phyloP scores from a whole-genome alignment of 1,140 invertebrate genomes.

The Drosophila oshimai region DNA sequence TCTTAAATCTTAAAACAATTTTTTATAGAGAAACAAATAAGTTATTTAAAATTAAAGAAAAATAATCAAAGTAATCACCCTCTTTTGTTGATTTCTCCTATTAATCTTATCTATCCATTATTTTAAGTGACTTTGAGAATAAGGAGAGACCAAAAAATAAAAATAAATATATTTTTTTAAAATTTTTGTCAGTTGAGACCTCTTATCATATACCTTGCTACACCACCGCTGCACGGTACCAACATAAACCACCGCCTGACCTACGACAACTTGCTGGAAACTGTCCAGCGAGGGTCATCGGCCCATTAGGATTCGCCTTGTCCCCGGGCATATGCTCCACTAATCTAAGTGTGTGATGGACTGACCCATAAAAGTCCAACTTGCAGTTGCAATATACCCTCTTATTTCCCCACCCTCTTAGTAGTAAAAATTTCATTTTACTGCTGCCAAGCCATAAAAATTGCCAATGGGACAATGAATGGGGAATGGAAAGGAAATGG shows the following conservation, averaged over 20 bases:
- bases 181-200: no score
- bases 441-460: conserved; percentile 51
- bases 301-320: conserved; percentile 5
- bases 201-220: no score
- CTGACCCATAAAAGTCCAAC: conserved; percentile 64
- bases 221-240: background rate
- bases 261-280: conserved; percentile 35
- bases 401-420: background rate
- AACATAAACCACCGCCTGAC: conserved; percentile 8
- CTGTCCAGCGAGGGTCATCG: conserved; percentile 26
- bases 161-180: no score
- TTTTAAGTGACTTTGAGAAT: no score
- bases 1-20: no score
- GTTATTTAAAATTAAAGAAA: no score
- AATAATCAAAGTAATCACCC: no score
- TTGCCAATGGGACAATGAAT: conserved; percentile 59
- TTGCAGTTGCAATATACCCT: conserved; percentile 35
- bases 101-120: no score
- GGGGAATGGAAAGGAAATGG: conserved; percentile 1
- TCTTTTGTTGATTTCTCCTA: no score
- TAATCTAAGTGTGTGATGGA: conserved; percentile 39
- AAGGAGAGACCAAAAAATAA: no score
- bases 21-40: no score
- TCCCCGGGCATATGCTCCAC: conserved; percentile 54
- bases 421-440: conserved; percentile 56